Evolutionary conservation across 92 coral and sea anemone species (phyloP).

Genomic region (Epizoanthus rinbou): DNA sequence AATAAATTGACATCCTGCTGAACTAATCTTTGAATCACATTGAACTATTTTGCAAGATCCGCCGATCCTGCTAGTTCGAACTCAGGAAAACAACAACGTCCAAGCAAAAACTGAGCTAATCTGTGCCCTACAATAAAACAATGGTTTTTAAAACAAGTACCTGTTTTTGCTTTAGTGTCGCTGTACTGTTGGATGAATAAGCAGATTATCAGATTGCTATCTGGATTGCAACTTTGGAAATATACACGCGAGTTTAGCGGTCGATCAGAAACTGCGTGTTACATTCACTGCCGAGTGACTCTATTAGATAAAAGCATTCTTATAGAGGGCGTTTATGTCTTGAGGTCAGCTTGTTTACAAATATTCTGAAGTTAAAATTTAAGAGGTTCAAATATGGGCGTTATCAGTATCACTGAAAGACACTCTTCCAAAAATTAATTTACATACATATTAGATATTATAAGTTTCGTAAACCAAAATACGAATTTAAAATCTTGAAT

Average conservation of each 20-base stretch:
- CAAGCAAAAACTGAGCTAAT: neutral
- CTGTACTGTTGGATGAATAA: neutral
- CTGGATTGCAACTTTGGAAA: neutral
- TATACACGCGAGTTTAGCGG: neutral
- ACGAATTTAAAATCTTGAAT: too few species aligned
- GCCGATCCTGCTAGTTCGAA: too few species aligned
- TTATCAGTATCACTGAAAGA: too few species aligned
- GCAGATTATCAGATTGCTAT: neutral
- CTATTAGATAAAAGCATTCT: conserved; percentile 7
- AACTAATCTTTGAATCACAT: too few species aligned
- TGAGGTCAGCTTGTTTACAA: conserved; percentile 15
- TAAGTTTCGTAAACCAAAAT: too few species aligned
- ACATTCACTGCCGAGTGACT: too few species aligned
- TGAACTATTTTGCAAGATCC: too few species aligned
- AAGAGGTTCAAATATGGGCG: neutral
- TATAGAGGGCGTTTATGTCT: neutral
- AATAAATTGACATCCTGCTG: too few species aligned
- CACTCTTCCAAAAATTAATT: too few species aligned
- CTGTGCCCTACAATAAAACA: neutral
- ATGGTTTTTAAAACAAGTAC: neutral
- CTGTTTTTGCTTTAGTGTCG: neutral
- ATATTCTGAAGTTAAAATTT: conserved; percentile 5
- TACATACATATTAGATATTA: too few species aligned
- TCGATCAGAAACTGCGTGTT: neutral
- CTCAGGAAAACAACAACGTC: too few species aligned